Base-by-base conservation (phyloP, 2,113 vertebrate species). In the Oncorhynchus mykiss region DNA sequence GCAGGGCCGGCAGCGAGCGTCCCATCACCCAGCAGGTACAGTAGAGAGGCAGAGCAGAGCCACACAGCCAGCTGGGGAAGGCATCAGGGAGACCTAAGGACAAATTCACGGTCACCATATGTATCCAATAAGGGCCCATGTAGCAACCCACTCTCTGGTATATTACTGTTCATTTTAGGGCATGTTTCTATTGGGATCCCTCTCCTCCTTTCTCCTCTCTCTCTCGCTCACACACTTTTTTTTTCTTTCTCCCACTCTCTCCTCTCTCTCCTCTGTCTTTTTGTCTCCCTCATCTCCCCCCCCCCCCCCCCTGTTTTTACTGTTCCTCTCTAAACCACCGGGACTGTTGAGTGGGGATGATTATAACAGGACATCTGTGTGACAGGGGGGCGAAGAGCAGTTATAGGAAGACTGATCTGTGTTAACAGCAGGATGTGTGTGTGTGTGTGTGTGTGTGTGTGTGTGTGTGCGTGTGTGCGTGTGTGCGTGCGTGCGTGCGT, bases 11-110 rank as follows among this genome's bases (percentile, higher is more conserved):
- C 13, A 54, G 16, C 3, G 4, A 54, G 13, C 14, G 16, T 16
- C 16, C 67, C 29, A 39, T 29, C 78, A 62, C 70, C 73, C 59
- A 67, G 84, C 80, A 85, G 88, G 88, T 86, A 81, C n/a, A 12
- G 51, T 4, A 54, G 51, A 54, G 16, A 5, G 51, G 14, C 13
- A 13, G 49, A 51, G 51, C 51, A 54, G 64, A 66, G 13, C 39
- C 39, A 45, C 9, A 45, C 18, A 27, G 51, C 25, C 75, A 88
- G 82, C 79, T 85, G 87, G 76, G 71, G 82, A 82, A 72, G 54
- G 45, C 78, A 83, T 80, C 75, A 80, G 34, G 6, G 16, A n/a
- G n/a, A 67, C 27, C 31, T 70, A 59, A 70, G 70, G 67, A 75
- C 74, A 51, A 73, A 51, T 22, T 9, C 39, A 34, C 14, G 65